Evolutionary conservation across 2,888 invertebrate genomes (phyloP), one percentile per base, ranked within the genome.

Genomic region (Periphyllus acericola): DNA sequence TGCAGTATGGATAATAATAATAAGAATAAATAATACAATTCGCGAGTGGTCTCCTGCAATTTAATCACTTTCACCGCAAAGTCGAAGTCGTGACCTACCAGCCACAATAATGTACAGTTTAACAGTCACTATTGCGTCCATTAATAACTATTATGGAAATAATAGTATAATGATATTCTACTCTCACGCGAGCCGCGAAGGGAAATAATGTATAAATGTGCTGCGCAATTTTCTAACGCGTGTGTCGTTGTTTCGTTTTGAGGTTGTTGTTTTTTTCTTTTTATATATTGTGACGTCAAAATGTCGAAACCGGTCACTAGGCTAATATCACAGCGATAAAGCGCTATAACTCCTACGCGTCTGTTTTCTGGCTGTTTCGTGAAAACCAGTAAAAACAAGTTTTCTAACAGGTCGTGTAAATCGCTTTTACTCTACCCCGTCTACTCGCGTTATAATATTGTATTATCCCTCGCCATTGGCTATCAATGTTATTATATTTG

Each of bases 21-120:
- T 60, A 60, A 72, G 19, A 19, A 32, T 8, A n/a, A 46, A 46
- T 19, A 36, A 11, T 46, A 46, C 29, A 40, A 75, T 32, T 76
- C 29, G 17, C 55, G 32, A 46, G 36, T n/a, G 60, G 29, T 81
- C 34, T 68, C 72, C 25, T 76, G 68, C 75, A 52, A 86, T 79
- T 74, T 75, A 55, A 87, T 87, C 80, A 87, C 87, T 87, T 87
- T 87, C 87, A 81, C 81, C 46, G 34, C 55, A 74, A 66, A 83
- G 46, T 68, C 46, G 25, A 9, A 72, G 32, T 87, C 81, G 87
- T 81, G 87, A 87, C 80, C 74, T 40, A 46, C 40, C 32, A 32
- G 75, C 32, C 87, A 81, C 25, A 66, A 66, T 81, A 60, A 68
- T 71, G 34, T 34, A 52, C n/a, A 66, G 66, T 83, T 75, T 36